Evolutionary conservation across 1,140 invertebrate species (phyloP).

Genomic region (Aphidius gifuensis): DNA sequence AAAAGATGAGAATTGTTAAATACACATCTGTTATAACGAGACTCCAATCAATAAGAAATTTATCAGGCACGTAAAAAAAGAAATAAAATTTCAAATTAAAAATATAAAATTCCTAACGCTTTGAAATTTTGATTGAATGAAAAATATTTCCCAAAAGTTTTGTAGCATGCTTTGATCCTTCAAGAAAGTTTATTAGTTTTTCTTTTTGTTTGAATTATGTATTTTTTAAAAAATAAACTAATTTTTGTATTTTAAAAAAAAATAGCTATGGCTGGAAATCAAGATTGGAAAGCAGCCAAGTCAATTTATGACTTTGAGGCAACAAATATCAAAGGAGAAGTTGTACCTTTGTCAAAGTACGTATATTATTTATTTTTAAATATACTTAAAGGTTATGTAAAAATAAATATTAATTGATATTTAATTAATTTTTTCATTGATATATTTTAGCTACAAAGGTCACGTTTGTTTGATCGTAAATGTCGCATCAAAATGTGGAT

Average conservation of each 20-base stretch:
- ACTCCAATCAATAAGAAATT: too few species aligned
- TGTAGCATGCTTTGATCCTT: too few species aligned
- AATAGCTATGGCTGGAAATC: constrained; percentile 47
- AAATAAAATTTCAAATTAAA: too few species aligned
- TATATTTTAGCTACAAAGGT: constrained; percentile 60
- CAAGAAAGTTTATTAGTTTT: too few species aligned
- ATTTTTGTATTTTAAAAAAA: constrained; percentile 11
- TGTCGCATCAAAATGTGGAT: constrained; percentile 85
- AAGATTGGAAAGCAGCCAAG: constrained; percentile 63
- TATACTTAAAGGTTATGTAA: not conserved
- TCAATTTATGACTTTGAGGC: constrained; percentile 78
- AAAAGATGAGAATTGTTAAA: too few species aligned
- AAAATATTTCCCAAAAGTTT: too few species aligned
- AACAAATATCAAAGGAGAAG: constrained; percentile 71
- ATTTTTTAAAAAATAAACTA: too few species aligned
- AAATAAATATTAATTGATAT: not conserved
- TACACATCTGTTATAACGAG: too few species aligned
- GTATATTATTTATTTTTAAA: constrained; percentile 17
- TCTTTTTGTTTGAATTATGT: too few species aligned
- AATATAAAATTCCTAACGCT: too few species aligned
- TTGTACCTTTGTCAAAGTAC: constrained; percentile 67
- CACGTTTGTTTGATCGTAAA: constrained; percentile 80
- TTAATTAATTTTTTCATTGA: not conserved
- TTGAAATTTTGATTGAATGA: too few species aligned
- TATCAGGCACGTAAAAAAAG: too few species aligned